Conservation (phyloP, 2,797 vertebrate species). For the Anomalospiza imberbis region DNA sequence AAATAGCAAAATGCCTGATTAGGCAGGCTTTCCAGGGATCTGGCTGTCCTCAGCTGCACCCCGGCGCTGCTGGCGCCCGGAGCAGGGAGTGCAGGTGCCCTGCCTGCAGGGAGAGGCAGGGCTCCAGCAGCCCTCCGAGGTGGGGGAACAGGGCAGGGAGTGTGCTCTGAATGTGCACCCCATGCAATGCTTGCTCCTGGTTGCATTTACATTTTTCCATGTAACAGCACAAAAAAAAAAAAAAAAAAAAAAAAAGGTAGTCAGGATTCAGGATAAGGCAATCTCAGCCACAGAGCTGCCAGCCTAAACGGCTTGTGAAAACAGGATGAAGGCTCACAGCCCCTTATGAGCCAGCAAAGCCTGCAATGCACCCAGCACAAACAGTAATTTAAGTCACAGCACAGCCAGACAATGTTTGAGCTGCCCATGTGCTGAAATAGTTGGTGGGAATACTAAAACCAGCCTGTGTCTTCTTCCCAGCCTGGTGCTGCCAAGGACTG, state of each 20-base stretch:
- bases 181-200: neutral
- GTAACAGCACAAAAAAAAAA: neutral
- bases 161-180: neutral
- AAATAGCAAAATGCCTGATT: slow-evolving; percentile 5
- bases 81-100: neutral
- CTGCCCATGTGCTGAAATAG: neutral
- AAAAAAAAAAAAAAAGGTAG: too few relatives aligned
- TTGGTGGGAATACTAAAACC: neutral
- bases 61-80: rapidly evolving
- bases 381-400: neutral
- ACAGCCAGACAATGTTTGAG: neutral
- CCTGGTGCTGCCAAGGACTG: neutral
- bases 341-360: neutral
- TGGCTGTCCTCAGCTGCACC: neutral
- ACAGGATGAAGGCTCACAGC: neutral
- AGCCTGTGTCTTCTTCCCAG: neutral
- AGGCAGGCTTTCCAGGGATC: slow-evolving; percentile 12
- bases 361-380: neutral
- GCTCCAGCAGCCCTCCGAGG: neutral
- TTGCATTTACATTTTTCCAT: neutral
- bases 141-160: neutral
- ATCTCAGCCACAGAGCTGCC: neutral
- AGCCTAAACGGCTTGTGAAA: neutral
- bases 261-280: neutral
- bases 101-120: neutral